Conservation (phyloP, 2,888 invertebrate species). For the Drosophila ustulata region DNA sequence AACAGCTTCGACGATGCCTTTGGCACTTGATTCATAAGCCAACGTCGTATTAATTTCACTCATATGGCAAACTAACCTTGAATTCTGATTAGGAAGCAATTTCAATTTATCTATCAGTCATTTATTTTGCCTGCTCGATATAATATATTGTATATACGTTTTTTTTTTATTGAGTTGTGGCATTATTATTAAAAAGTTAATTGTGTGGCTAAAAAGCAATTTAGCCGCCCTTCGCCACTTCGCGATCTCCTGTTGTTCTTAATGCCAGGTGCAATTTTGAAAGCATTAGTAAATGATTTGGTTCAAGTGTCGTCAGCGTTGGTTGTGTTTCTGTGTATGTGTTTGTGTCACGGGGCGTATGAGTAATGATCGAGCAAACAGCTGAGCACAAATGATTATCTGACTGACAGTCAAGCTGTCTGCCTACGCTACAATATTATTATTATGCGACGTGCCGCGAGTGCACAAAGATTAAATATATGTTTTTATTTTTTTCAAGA, state of each 20-base stretch:
- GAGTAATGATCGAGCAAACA: constrained; percentile 65
- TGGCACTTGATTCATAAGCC: constrained; percentile 66
- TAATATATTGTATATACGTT: background rate
- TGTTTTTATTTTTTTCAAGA: background rate
- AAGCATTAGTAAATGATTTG: constrained; percentile 66
- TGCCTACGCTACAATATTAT: constrained; percentile 43
- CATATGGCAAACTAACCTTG: constrained; percentile 70
- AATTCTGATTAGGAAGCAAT: constrained; percentile 80
- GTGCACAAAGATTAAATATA: constrained; percentile 10
- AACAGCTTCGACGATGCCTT: constrained; percentile 67
- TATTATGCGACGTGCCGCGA: background rate
- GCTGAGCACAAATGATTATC: constrained; percentile 63
- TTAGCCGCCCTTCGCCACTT: constrained; percentile 29
- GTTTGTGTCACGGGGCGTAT: constrained; percentile 65
- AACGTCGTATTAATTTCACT: constrained; percentile 75
- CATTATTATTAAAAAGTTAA: constrained; percentile 70
- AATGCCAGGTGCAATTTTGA: constrained; percentile 49
- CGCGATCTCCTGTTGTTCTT: constrained; percentile 2
- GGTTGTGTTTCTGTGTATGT: constrained; percentile 24
- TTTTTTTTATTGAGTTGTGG: constrained; percentile 60
- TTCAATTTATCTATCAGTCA: constrained; percentile 70
- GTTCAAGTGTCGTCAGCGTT: constrained; percentile 54
- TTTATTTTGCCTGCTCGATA: constrained; percentile 42
- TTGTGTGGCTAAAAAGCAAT: constrained; percentile 62
- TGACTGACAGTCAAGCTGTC: constrained; percentile 23